These are phyloP conservation scores for Anas bahamensis DNA, from an alignment of 2,797 vertebrate species.

Conservation along the genomic window DNA sequence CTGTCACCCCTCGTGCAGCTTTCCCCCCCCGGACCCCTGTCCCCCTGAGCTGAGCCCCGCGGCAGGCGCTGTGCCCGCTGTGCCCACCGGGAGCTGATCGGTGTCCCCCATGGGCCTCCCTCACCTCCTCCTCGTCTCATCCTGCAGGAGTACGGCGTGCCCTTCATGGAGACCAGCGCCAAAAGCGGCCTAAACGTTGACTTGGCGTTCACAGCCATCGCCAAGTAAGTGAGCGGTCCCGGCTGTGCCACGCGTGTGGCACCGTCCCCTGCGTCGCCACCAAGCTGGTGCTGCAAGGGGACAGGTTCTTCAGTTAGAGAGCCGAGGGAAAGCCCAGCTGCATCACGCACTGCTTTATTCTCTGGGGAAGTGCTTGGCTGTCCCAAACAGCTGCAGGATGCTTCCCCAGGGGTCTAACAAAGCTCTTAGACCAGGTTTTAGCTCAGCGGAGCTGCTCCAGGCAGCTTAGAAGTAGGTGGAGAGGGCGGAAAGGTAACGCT, in stretches of 20 bases:
- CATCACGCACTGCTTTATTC: neutral
- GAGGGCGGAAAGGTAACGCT: rapidly evolving
- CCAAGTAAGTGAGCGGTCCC: conserved; percentile 84
- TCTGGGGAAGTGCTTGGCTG: neutral
- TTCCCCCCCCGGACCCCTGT: neutral
- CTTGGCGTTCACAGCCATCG: conserved; percentile 91
- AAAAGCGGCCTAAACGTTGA: conserved; percentile 92
- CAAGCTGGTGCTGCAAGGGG: no score
- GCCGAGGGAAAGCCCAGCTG: neutral
- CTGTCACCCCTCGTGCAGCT: neutral
- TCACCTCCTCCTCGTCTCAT: rapidly evolving
- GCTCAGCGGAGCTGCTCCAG: neutral
- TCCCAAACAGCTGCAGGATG: rapidly evolving
- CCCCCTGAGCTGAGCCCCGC: neutral
- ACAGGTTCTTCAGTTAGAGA: neutral
- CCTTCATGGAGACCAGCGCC: conserved; percentile 96
- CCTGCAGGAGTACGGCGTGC: conserved; percentile 90
- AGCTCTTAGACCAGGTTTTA: rapidly evolving
- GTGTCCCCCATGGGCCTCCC: rapidly evolving
- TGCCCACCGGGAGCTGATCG: neutral
- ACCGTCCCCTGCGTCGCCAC: neutral
- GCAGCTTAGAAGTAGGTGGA: neutral
- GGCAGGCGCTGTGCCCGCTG: rapidly evolving
- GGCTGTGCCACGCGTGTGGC: neutral
- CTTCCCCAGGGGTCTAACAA: neutral